phyloP scores from a whole-genome alignment of 2,888 invertebrate species.

The Bimastos eiseni region DNA sequence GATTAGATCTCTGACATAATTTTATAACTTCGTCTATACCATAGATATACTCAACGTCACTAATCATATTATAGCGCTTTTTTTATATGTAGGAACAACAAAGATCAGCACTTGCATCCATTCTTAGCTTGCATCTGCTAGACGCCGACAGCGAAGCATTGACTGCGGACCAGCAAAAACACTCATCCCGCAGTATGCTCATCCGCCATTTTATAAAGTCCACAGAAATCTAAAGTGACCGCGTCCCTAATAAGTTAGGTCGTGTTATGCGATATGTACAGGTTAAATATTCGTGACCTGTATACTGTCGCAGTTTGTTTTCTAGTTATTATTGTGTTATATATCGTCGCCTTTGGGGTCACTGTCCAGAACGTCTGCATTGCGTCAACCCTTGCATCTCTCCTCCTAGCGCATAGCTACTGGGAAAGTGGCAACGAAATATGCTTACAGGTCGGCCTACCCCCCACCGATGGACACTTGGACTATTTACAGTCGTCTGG shows the following conservation, averaged over 20 bases:
- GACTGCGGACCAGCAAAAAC: neutral
- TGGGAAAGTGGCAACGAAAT: too few species aligned
- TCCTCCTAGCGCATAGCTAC: neutral
- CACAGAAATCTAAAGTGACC: neutral
- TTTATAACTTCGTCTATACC: too few species aligned
- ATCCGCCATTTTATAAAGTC: neutral
- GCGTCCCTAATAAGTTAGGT: neutral
- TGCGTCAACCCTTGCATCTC: neutral
- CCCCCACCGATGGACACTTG: too few species aligned
- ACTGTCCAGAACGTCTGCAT: neutral
- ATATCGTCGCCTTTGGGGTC: neutral
- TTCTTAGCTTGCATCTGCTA: too few species aligned
- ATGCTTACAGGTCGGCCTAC: too few species aligned
- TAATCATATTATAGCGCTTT: constrained; percentile 2
- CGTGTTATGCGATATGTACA: neutral
- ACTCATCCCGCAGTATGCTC: neutral
- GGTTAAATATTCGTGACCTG: neutral
- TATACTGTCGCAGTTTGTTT: constrained; percentile 4
- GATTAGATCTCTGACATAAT: too few species aligned
- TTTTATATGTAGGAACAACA: too few species aligned
- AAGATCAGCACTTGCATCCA: too few species aligned
- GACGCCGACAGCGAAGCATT: neutral
- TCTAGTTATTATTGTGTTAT: neutral
- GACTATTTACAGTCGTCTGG: neutral
- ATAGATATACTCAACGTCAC: neutral